Base-by-base conservation (phyloP, 2,888 invertebrate species). In the Nymphalis polychloros region DNA sequence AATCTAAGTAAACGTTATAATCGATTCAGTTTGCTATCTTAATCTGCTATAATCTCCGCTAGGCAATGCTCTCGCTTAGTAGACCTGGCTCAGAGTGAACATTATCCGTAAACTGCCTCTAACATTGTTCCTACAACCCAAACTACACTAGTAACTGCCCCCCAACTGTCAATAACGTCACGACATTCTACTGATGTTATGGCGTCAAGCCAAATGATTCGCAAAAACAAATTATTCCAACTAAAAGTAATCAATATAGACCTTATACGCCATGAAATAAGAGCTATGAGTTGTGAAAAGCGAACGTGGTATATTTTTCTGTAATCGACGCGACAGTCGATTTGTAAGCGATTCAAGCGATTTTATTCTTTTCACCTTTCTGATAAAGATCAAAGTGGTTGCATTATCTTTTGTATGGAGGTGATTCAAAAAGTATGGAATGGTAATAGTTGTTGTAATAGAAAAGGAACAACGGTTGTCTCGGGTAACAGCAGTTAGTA, bases 71-170 rank as follows among this genome's bases (percentile, higher is more conserved):
- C 53, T 27, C 53, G 23, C 53, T 53, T 53, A 53, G 23, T 19
- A 53, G 53, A 64, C 48, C 57, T 64, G 64, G 48, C 48, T 20
- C 48, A 23, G 57, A 57, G 20, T 47, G 63, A 48, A 23, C 35
- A 64, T 64, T 64, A 64, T 48, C 59, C 16, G 49, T 57, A 20
- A 64, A 59, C 49, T 64, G 49, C 64, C 49, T 49, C 57, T 46
- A 41, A 50, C 59, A 8, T 41, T 46, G 64, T 59, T 59, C 59
- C 57, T 64, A 64, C 64, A 64, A 59, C 47, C 57, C 46, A 20
- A 46, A 59, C 59, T 53, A 53, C 53, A 53, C 35, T 35, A 57
- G 57, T 57, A 57, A 57, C 57, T n/a, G 35, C 35, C n/a, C 35
- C n/a, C 57, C 35, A 57, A 57, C 35, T 35, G 35, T 57, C 57